Base-by-base conservation (phyloP, 2,113 vertebrate species). In the Hemicordylus capensis region DNA sequence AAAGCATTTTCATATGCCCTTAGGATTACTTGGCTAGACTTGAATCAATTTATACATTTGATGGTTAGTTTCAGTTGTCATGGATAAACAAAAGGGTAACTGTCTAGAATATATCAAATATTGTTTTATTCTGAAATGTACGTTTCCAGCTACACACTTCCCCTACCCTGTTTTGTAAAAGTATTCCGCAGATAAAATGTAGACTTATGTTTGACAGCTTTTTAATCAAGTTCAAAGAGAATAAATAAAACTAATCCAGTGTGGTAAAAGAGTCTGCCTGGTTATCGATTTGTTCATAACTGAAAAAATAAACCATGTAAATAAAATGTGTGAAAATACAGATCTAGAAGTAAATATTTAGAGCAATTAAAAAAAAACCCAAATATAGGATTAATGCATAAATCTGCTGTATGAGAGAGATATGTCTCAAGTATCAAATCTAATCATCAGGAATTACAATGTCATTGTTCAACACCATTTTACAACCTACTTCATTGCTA, bases 181-280 rank as follows among this genome's bases (percentile, higher is more conserved):
- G 89, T 94, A 94, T 95, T 95, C 93, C 93, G 90, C 92, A 93
- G 93, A 95, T 96, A 96, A 95, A 96, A 95, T 93, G 93, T 96
- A 95, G 94, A 93, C 91, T 96, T 95, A 83, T 89, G 91, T 96
- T 94, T 96, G 95, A 96, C 95, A 96, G 94, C 92, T 90, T 95
- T 96, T 96, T 96, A 97, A 96, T 96, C 94, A 96, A 97, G 96
- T 96, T 96, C 94, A 95, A 94, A 95, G 34, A 88, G 92, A 96
- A 96, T 95, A 95, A 96, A 96, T 96, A 96, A 96, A 96, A 96
- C 92, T 96, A 96, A 96, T 95, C 95, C 94, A 94, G 91, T 94
- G 89, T 88, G 85, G 94, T 95, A 95, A 96, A 85, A 95, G 89
- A 96, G 91, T 94, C 95, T 95, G 91, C 88, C 95, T 94, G 93